Evolutionary conservation across 2,113 vertebrate species (phyloP).

Genomic region (Papio anubis): DNA sequence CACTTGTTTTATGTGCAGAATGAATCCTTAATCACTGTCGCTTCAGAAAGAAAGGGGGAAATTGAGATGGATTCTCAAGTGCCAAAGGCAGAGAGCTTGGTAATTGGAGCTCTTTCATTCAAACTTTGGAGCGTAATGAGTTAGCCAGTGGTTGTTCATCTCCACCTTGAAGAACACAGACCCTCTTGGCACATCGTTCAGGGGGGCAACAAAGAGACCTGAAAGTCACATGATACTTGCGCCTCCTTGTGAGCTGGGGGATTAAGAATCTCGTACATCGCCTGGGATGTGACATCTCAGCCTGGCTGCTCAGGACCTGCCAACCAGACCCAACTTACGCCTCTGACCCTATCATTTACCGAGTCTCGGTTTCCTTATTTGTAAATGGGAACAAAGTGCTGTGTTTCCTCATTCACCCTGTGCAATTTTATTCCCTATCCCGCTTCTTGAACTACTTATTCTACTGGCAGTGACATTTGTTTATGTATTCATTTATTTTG

Average conservation of each 20-base stretch:
- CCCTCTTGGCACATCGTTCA: background rate
- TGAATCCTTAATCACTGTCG: conserved; percentile 84
- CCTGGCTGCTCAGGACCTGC: background rate
- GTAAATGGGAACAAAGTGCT: background rate
- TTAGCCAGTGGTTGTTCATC: background rate
- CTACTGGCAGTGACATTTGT: background rate
- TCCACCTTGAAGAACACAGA: background rate
- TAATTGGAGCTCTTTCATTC: conserved; percentile 73
- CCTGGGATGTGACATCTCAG: background rate
- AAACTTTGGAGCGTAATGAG: conserved; percentile 66
- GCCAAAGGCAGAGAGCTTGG: conserved; percentile 75
- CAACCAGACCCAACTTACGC: background rate
- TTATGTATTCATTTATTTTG: background rate
- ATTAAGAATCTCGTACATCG: background rate
- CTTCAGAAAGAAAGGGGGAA: conserved; percentile 78
- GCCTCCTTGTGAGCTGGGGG: background rate
- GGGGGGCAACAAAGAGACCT: fast-evolving
- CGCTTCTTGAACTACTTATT: background rate
- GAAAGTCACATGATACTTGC: background rate
- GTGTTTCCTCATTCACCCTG: background rate
- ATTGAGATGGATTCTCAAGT: conserved; percentile 82
- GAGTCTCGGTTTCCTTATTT: background rate
- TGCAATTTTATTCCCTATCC: background rate
- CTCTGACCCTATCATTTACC: background rate
- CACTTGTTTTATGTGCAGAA: conserved; percentile 70